These are phyloP conservation scores for Semotilus atromaculatus DNA, from an alignment of 2,797 vertebrate genomes.

Conservation along the genomic window DNA sequence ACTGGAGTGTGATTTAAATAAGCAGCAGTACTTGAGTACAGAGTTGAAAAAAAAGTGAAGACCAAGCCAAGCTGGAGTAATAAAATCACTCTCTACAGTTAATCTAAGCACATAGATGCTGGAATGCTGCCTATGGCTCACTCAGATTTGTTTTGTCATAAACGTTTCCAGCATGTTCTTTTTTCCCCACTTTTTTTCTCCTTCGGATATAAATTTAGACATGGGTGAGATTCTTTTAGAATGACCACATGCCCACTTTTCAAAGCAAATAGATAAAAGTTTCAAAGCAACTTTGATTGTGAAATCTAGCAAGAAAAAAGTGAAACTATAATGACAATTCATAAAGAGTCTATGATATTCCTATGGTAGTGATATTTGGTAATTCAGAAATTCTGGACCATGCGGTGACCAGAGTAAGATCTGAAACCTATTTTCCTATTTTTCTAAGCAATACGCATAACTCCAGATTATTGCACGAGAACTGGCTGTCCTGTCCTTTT, in stretches of 20 bases:
- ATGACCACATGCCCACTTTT: slow-evolving; percentile 49
- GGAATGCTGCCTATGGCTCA: slow-evolving; percentile 30
- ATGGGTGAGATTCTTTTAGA: slow-evolving; percentile 47
- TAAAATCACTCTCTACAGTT: slow-evolving; percentile 31
- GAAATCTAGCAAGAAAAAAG: slow-evolving; percentile 17
- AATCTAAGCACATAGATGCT: slow-evolving; percentile 32
- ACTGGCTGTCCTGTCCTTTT: slow-evolving; percentile 15
- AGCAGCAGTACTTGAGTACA: slow-evolving; percentile 31
- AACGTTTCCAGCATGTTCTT: slow-evolving; percentile 40
- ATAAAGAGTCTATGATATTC: background rate
- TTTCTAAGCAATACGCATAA: background rate
- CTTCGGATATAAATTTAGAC: slow-evolving; percentile 34
- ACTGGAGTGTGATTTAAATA: slow-evolving; percentile 49
- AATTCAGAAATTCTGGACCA: background rate
- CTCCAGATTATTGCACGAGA: background rate
- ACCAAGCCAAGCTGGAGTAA: slow-evolving; percentile 49
- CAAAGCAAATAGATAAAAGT: slow-evolving; percentile 36
- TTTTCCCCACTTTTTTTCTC: slow-evolving; percentile 13
- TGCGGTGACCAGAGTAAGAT: background rate
- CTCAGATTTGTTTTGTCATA: slow-evolving; percentile 21
- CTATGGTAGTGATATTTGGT: background rate
- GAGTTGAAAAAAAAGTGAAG: slow-evolving; percentile 49
- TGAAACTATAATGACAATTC: background rate
- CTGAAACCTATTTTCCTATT: background rate
- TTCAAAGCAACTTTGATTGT: slow-evolving; percentile 41